Conservation (phyloP, 2,888 invertebrate genomes). For the Drosophila conformis region DNA sequence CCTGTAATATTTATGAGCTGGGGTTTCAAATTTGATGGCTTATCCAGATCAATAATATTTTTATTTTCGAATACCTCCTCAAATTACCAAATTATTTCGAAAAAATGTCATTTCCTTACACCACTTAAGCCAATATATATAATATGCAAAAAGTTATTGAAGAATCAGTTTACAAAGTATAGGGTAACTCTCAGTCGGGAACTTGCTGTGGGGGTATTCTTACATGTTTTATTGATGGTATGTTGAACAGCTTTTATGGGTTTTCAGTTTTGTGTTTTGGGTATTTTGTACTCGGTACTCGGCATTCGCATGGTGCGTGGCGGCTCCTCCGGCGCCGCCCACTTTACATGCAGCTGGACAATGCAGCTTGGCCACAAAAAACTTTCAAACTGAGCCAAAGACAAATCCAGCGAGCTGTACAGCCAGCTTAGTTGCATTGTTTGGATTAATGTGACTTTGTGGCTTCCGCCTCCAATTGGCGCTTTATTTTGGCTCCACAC, state of each 20-base stretch:
- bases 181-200: background rate
- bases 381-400: conserved; percentile 57
- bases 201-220: background rate
- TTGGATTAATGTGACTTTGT: conserved; percentile 71
- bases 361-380: conserved; percentile 36
- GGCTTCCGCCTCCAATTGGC: conserved; percentile 78
- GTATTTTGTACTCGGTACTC: conserved; percentile 5
- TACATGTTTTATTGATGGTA: conserved; percentile 72
- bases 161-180: background rate
- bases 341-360: conserved; percentile 61
- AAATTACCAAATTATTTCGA: background rate
- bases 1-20: background rate
- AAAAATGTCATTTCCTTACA: too few species aligned
- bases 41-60: background rate
- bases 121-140: background rate
- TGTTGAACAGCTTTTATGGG: conserved; percentile 80
- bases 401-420: conserved; percentile 19
- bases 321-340: conserved; percentile 62
- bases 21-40: too few species aligned
- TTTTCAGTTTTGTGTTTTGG: conserved; percentile 54
- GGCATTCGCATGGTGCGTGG: conserved; percentile 28
- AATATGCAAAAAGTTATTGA: background rate
- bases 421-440: conserved; percentile 57
- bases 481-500: conserved; percentile 56
- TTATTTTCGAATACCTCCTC: background rate